Evolutionary conservation across 2,113 vertebrate species (phyloP).

Genomic region (Pseudorasbora parva): DNA sequence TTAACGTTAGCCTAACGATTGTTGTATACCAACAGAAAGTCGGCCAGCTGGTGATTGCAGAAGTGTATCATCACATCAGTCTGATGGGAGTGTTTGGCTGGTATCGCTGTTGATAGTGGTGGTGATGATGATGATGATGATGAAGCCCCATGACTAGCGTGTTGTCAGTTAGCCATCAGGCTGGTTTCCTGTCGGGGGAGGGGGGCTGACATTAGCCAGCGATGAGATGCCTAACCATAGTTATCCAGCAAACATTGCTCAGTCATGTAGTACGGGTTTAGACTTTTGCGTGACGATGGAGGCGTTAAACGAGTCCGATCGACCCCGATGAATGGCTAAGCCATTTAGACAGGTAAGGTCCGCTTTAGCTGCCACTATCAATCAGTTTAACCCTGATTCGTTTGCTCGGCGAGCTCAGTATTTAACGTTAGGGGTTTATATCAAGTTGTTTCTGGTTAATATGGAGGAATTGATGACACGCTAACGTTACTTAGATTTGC

Average conservation of each 20-base stretch:
- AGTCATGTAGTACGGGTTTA: conserved; percentile 43
- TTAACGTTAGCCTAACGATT: neutral
- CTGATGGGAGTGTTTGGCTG: conserved; percentile 29
- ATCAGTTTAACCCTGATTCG: neutral
- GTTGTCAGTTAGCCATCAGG: conserved; percentile 50
- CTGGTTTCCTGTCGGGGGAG: conserved; percentile 48
- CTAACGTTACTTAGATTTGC: neutral
- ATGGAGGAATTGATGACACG: neutral
- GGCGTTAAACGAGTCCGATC: conserved; percentile 31
- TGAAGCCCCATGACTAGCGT: conserved; percentile 44
- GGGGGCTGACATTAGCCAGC: conserved; percentile 44
- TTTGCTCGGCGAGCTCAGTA: neutral
- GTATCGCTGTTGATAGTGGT: neutral
- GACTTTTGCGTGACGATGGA: conserved; percentile 27
- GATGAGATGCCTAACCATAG: conserved; percentile 46
- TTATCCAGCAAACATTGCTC: conserved; percentile 45
- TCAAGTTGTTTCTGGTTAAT: neutral
- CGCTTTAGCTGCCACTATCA: conserved; percentile 28
- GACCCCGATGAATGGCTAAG: conserved; percentile 37
- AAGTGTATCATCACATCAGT: conserved; percentile 35
- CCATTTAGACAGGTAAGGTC: conserved; percentile 37
- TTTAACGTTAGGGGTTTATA: neutral
- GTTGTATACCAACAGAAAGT: neutral
- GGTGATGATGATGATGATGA: conserved; percentile 24
- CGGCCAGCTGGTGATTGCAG: conserved; percentile 18